Evolutionary conservation across 2,797 vertebrate genomes (phyloP).

Genomic region (Dermochelys coriacea): DNA sequence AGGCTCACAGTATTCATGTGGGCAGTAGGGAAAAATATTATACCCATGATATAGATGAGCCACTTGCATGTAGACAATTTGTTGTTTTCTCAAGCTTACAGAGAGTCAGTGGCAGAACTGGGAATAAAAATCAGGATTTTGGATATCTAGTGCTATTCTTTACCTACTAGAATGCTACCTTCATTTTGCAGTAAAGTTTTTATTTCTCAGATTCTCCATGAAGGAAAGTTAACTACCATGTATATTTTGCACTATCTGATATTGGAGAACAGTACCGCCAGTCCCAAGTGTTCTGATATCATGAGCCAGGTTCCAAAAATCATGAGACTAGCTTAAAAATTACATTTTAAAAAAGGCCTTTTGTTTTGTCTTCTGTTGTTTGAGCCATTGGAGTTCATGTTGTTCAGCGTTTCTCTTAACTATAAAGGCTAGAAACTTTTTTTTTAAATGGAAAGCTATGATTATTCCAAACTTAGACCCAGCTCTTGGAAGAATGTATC

Average conservation of each 20-base stretch:
- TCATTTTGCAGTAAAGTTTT: not conserved
- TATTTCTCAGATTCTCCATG: not conserved
- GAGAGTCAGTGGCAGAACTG: not conserved
- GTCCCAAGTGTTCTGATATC: not conserved
- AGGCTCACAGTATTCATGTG: not conserved
- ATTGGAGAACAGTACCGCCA: not conserved
- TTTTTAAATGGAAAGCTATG: constrained; percentile 2
- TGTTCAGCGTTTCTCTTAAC: not conserved
- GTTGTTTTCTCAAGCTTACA: not conserved
- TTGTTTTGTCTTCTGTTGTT: not conserved
- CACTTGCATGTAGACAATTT: not conserved
- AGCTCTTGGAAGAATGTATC: not conserved
- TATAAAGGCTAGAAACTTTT: not conserved
- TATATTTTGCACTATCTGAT: not conserved
- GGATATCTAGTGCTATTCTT: not conserved
- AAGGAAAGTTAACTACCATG: not conserved
- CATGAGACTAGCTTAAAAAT: not conserved
- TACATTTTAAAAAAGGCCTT: not conserved
- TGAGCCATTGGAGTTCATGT: not conserved
- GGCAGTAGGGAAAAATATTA: rapidly evolving
- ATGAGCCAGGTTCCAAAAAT: rapidly evolving
- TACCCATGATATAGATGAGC: rapidly evolving
- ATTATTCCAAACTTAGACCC: not conserved
- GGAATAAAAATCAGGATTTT: not conserved
- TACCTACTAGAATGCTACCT: not conserved